phyloP scores from a whole-genome alignment of 2,113 vertebrate species.

The Anguilla rostrata region DNA sequence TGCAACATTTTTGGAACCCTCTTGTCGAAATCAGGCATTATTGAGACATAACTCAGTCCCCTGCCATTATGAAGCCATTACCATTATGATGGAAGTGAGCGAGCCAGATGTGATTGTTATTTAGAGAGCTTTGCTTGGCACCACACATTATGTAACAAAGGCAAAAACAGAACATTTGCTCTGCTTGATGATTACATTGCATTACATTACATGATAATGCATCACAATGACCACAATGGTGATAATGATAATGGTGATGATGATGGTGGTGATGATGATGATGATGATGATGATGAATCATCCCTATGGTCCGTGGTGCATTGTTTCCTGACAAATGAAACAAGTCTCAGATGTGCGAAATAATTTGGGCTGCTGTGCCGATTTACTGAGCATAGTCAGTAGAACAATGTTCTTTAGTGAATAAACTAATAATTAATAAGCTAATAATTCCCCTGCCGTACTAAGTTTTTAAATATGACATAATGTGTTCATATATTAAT shows the following conservation, averaged over 20 bases:
- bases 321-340: background rate
- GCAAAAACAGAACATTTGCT: background rate
- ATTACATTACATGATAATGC: too few relatives aligned
- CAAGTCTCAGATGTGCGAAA: background rate
- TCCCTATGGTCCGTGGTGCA: too few relatives aligned
- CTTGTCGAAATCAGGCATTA: constrained; percentile 37
- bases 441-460: too few relatives aligned
- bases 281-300: background rate
- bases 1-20: constrained; percentile 17
- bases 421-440: too few relatives aligned
- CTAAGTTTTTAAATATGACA: too few relatives aligned
- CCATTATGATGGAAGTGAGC: constrained; percentile 36
- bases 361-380: too few relatives aligned
- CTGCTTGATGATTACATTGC: background rate
- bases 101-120: constrained; percentile 33
- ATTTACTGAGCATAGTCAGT: too few relatives aligned
- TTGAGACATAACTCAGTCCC: constrained; percentile 44
- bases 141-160: background rate
- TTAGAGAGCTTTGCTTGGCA: background rate
- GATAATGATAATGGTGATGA: too few relatives aligned
- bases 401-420: too few relatives aligned
- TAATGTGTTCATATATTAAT: too few relatives aligned
- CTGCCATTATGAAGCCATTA: constrained; percentile 50
- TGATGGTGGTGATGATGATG: background rate
- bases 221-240: too few relatives aligned